Evolutionary conservation across 2,113 vertebrate species (phyloP).

Genomic region (Atlantisia rogersi): DNA sequence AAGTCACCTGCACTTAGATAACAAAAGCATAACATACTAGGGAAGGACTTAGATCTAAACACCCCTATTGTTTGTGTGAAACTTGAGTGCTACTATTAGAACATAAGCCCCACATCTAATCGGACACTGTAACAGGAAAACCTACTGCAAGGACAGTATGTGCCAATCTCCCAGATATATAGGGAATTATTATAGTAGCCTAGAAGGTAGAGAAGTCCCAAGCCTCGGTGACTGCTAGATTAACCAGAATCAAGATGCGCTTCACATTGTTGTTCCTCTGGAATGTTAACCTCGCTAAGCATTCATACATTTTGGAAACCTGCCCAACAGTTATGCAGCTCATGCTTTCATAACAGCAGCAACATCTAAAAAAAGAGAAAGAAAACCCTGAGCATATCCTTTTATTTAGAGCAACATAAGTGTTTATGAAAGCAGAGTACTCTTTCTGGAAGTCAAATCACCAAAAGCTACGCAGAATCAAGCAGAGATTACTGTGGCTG

Average conservation of each 20-base stretch:
- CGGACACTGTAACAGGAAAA: neutral
- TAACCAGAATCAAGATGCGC: neutral
- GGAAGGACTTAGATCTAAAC: neutral
- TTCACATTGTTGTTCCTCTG: neutral
- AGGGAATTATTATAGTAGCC: neutral
- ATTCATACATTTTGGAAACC: neutral
- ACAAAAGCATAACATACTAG: neutral
- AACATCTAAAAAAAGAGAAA: neutral
- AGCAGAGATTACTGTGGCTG: neutral
- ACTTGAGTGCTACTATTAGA: neutral
- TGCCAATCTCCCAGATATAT: neutral
- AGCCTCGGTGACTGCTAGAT: neutral
- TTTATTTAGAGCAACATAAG: neutral
- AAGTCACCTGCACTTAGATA: neutral
- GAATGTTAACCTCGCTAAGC: neutral
- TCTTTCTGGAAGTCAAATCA: neutral
- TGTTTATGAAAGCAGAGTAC: neutral
- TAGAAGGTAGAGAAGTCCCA: neutral
- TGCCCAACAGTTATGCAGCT: neutral
- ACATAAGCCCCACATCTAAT: accelerated
- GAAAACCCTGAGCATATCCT: neutral
- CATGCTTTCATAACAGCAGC: neutral
- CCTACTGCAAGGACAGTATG: neutral
- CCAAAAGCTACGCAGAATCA: neutral
- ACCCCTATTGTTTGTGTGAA: neutral